These are phyloP conservation scores for Corythoichthys haematopterus DNA, from an alignment of 2,113 vertebrate genomes.

Conservation along the genomic window DNA sequence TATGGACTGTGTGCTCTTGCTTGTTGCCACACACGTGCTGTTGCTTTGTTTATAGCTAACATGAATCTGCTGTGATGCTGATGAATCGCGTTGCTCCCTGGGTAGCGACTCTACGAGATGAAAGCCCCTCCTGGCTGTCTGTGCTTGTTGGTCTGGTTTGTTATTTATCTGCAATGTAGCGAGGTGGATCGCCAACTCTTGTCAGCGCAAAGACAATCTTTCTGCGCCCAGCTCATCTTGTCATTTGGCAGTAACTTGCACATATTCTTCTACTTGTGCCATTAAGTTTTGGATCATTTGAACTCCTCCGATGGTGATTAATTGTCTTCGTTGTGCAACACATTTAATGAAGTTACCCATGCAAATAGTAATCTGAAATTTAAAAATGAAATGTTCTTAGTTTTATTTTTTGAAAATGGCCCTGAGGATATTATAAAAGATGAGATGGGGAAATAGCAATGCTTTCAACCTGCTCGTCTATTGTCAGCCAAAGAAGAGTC, in stretches of 20 bases:
- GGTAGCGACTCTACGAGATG: constrained; percentile 39
- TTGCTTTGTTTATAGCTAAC: constrained; percentile 31
- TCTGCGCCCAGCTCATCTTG: constrained; percentile 28
- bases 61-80: constrained; percentile 56
- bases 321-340: not conserved
- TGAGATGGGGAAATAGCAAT: too few species aligned
- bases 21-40: constrained; percentile 23
- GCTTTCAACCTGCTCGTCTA: too few species aligned
- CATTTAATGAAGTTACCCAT: not conserved
- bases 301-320: not conserved
- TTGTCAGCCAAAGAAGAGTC: too few species aligned
- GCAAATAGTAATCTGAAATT: not conserved
- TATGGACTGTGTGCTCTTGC: constrained; percentile 6
- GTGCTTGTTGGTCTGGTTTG: constrained; percentile 43
- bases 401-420: not conserved
- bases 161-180: constrained; percentile 59
- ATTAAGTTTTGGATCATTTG: not conserved
- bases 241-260: constrained; percentile 14
- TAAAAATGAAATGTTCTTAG: not conserved
- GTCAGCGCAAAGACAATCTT: constrained; percentile 46
- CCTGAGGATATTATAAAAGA: too few species aligned
- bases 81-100: constrained; percentile 61
- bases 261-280: not conserved
- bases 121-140: constrained; percentile 53
- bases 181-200: constrained; percentile 28